Conservation (phyloP, 2,797 vertebrate species). For the Parauchenoglanis punctatus region DNA sequence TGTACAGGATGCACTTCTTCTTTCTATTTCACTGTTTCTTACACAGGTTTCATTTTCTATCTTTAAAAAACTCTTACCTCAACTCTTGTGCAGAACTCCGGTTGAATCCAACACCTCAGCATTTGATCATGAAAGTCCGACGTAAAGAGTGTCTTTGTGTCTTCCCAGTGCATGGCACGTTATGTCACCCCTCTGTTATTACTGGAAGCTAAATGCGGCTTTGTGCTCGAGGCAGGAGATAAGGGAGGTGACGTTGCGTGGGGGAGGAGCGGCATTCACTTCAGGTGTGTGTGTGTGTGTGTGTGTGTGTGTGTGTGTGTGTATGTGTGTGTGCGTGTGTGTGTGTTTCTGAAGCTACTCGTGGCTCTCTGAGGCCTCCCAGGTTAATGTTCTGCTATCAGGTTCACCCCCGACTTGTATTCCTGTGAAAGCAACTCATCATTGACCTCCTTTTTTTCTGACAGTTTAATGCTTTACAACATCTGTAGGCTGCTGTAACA, state of each 20-base stretch:
- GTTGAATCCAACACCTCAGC: constrained; percentile 37
- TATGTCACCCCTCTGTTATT: constrained; percentile 70
- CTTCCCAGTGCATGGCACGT: constrained; percentile 63
- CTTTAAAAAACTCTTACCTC: constrained; percentile 44
- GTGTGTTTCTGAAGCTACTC: constrained; percentile 46
- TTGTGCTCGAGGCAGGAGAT: constrained; percentile 75
- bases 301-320: constrained; percentile 16
- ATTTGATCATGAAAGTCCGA: constrained; percentile 58
- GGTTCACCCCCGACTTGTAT: constrained; percentile 14
- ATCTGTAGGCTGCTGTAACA: not conserved
- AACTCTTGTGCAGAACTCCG: constrained; percentile 21
- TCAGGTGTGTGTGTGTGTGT: constrained; percentile 62
- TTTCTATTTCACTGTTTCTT: not conserved
- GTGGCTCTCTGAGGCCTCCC: constrained; percentile 27
- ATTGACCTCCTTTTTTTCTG: constrained; percentile 8
- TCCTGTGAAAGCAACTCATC: constrained; percentile 18
- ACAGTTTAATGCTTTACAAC: constrained; percentile 31
- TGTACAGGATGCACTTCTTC: constrained; percentile 20
- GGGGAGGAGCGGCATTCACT: constrained; percentile 63
- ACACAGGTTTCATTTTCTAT: not conserved
- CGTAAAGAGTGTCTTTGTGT: constrained; percentile 71
- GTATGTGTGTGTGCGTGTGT: constrained; percentile 1
- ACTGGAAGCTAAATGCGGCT: constrained; percentile 76
- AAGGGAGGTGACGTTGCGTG: constrained; percentile 73
- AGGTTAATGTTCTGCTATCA: constrained; percentile 54